A percentile compares a stretch with the other conserved stretches of the same genome.
These are phyloP conservation scores for Hydrozoanthus gracilis DNA, from an alignment of 92 coral and sea anemone species.

Conservation along the genomic window DNA sequence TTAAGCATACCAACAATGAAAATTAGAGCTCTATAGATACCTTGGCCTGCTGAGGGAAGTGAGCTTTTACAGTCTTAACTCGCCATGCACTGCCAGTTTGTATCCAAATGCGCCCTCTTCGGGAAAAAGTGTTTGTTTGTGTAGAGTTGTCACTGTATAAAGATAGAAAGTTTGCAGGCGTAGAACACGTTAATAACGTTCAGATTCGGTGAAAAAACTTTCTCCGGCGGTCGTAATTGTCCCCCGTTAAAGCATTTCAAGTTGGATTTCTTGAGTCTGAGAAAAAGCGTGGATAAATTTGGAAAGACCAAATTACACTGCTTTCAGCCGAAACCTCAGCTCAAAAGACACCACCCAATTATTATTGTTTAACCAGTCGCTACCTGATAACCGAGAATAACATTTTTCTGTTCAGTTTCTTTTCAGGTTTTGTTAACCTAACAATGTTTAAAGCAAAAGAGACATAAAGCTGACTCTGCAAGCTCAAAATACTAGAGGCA, in stretches of 20 bases:
- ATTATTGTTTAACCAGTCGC: neutral
- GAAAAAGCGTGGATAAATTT: neutral
- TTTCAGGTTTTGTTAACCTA: neutral
- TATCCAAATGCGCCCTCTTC: constrained; percentile 13
- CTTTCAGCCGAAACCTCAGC: constrained; percentile 24
- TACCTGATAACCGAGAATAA: neutral
- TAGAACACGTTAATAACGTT: no score
- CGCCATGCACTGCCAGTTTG: neutral
- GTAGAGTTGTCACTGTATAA: neutral
- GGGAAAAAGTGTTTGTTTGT: neutral
- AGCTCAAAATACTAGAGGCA: neutral
- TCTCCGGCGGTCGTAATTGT: no score
- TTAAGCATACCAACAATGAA: neutral
- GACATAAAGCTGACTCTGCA: neutral
- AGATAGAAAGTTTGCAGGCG: no score
- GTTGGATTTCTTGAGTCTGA: neutral
- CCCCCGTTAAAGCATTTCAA: neutral
- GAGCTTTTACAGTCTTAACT: neutral
- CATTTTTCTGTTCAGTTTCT: constrained; percentile 19
- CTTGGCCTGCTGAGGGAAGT: constrained; percentile 10
- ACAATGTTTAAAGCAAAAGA: neutral
- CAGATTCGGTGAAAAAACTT: no score
- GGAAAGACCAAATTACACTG: neutral
- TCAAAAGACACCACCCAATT: constrained; percentile 10
- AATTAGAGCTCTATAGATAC: neutral